These are phyloP conservation scores for Piezodorus guildinii DNA, from an alignment of 1,140 invertebrate species.

Conservation along the genomic window DNA sequence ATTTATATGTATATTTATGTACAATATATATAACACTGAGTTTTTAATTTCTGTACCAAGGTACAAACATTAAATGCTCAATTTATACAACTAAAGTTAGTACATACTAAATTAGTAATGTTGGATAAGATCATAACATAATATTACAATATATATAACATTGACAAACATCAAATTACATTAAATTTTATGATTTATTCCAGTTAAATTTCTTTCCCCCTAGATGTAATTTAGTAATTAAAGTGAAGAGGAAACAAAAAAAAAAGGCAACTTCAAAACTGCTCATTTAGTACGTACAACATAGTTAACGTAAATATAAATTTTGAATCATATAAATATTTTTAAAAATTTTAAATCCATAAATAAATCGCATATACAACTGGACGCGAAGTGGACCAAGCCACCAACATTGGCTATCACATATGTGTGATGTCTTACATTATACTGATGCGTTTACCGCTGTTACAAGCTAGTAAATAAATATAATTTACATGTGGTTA, in stretches of 20 bases:
- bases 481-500: constrained; percentile 11
- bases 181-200: not conserved
- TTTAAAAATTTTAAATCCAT: not conserved
- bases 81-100: constrained; percentile 17
- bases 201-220: not conserved
- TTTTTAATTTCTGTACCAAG: constrained; percentile 7
- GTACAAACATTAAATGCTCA: constrained; percentile 9
- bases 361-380: constrained; percentile 6
- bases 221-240: not conserved
- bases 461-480: constrained; percentile 11
- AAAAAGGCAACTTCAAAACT: constrained; percentile 6
- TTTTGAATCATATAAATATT: not conserved
- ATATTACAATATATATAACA: constrained; percentile 19
- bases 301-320: constrained; percentile 1
- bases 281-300: constrained; percentile 14
- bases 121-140: constrained; percentile 18
- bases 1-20: constrained; percentile 13
- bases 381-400: constrained; percentile 6
- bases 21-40: constrained; percentile 12
- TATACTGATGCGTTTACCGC: not conserved
- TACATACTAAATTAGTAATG: constrained; percentile 22
- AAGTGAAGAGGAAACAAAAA: not conserved
- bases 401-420: constrained; percentile 2
- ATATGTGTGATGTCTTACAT: constrained; percentile 14
- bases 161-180: constrained; percentile 19